phyloP scores from a whole-genome alignment of 2,888 invertebrate genomes.

The Girardia tigrina region DNA sequence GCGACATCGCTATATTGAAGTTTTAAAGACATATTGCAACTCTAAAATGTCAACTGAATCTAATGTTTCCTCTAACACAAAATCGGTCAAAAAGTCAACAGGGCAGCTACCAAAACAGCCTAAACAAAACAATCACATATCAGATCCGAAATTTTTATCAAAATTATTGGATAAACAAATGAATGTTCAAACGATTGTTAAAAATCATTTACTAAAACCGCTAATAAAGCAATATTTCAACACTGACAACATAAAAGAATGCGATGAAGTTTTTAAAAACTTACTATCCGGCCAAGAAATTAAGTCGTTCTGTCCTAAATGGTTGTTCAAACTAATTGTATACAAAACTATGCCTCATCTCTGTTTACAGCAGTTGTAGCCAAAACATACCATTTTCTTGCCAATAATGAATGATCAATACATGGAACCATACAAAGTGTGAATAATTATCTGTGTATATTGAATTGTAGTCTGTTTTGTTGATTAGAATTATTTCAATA shows the following conservation, averaged over 20 bases:
- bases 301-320: background rate
- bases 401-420: background rate
- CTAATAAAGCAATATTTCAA: conserved; percentile 12
- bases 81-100: background rate
- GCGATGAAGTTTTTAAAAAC: background rate
- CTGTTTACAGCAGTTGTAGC: background rate
- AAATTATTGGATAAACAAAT: conserved; percentile 15
- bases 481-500: background rate
- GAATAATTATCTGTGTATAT: background rate
- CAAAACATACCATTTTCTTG: background rate
- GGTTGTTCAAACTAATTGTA: background rate
- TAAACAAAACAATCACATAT: background rate
- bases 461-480: background rate
- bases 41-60: background rate
- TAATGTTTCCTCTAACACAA: background rate
- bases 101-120: background rate
- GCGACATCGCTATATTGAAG: conserved; percentile 37
- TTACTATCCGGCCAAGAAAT: conserved; percentile 9
- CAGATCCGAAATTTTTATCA: conserved; percentile 18
- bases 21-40: conserved; percentile 36
- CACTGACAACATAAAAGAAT: background rate
- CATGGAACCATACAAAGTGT: background rate
- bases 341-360: conserved; percentile 10
- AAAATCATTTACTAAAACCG: background rate
- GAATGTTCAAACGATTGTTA: background rate